phyloP scores from a whole-genome alignment of 30 jellyfish, hydroid and myxozoan genomes.

The Aurelia sp. region DNA sequence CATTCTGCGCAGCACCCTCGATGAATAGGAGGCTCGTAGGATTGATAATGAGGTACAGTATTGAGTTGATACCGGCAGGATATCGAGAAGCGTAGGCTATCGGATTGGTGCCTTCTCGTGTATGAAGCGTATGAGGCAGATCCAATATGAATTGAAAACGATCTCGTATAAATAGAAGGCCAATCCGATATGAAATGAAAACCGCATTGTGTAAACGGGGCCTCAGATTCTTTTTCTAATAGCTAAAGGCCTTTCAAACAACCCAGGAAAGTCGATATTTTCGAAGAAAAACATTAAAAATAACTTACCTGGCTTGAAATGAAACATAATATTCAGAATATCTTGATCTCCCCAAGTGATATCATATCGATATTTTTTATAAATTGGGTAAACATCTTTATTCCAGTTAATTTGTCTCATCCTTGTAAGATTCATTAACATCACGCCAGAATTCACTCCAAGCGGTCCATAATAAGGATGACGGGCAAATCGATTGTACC shows the following conservation, averaged over 20 bases:
- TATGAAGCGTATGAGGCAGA: no score
- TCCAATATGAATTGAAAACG: no score
- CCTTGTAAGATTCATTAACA: constrained; percentile 93
- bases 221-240: no score
- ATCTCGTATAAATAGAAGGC: no score
- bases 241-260: not conserved
- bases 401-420: constrained; percentile 81
- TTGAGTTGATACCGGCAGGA: no score
- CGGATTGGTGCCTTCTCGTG: no score
- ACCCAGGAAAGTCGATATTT: not conserved
- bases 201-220: no score
- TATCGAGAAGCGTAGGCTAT: no score
- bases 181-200: no score
- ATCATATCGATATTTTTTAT: constrained; percentile 48
- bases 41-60: no score
- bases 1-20: no score
- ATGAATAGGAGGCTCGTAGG: no score
- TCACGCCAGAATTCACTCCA: constrained; percentile 93
- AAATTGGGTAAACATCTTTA: constrained; percentile 61
- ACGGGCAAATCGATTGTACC: constrained; percentile 83
- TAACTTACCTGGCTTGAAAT: constrained; percentile 71
- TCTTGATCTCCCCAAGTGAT: constrained; percentile 95
- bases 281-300: not conserved
- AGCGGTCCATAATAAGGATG: constrained; percentile 80
- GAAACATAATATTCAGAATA: constrained; percentile 80